Base-by-base conservation (phyloP, 2,888 invertebrate species). In the Nemapogon koenigi region DNA sequence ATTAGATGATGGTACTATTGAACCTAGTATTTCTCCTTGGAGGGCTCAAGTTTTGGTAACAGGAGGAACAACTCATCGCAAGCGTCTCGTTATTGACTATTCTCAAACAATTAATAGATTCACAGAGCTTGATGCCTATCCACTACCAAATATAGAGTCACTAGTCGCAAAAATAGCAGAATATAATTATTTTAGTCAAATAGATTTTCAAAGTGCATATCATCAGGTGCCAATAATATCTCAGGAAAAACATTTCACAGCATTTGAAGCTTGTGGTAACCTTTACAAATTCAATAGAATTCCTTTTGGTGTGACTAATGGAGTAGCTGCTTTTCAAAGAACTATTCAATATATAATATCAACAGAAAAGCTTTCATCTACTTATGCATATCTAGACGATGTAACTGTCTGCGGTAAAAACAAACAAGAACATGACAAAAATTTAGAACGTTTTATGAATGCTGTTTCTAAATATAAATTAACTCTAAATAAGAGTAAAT, bases 21-120 rank as follows among this genome's bases (percentile, higher is more conserved):
- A 35, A 26, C 26, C 13, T 15, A 26, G 26, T 16, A 26, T n/a
- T 11, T 35, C 35, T 15, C 35, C 35, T 15, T 35, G 35, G 35
- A 25, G 25, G 14, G 13, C 35, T 16, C 35, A 35, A 26, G 16
- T 35, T 3, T 4, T 26, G 2, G 16, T 35, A 11, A 35, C 15
- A n/a, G 4, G 2, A 3, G 26, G 16, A 15, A 3, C 2, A 10
- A 26, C 14, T 14, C 14, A 15, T n/a, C 25, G 15, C 14, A 25
- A 26, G 4, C 25, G 25, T n/a, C n/a, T 35, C 3, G 4, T 2
- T 15, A 14, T 35, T 4, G 26, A 35, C 26, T 35, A 26, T 35
- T 35, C 35, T 2, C 17, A 36, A 27, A 33, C 33, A 2, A 19
- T 33, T 2, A 33, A 33, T 19, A 18, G 2, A 2, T 35, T 13